Base-by-base conservation (phyloP, 2,797 vertebrate genomes). In the Australoheros facetus region DNA sequence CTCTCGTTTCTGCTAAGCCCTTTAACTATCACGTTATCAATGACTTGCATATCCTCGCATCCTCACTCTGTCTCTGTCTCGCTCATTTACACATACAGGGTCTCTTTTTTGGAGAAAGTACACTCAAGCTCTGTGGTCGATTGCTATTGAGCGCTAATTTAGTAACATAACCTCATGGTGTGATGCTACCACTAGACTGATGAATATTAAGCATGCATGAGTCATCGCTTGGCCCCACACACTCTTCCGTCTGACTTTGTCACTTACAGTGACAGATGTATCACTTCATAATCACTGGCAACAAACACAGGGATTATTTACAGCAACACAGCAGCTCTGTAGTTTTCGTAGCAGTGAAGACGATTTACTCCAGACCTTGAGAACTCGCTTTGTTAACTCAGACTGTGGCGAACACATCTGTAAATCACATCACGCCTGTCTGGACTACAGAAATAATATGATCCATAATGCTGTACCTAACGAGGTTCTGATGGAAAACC, bases 181-280 rank as follows among this genome's bases (percentile, higher is more conserved):
- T 62, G 85, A 84, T 55, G 73, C 83, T 55, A 78, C 82, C 51
- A 83, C 82, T 78, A 83, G 73, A 89, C 84, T 90, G 90, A 90
- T 92, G 87, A 89, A 92, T 92, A 92, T 88, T 83, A 90, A 93
- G 86, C 85, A 89, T 90, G 85, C 82, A 86, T 91, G 92, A 94
- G 77, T 92, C 93, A 92, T 92, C 84, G 57, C 66, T 62, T 66
- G 73, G 72, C 48, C 70, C 77, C 80, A 83, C 69, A 60, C 74
- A 48, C 55, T 71, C 78, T 74, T 66, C 75, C 70, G 64, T 51
- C 73, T 71, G 79, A 86, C 73, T 85, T 85, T 89, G 79, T 84
- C 85, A 82, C 82, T 82, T 81, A 73, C 39, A 64, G 70, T 81
- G 83, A 81, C 82, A 87, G 79, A 90, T 83, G 82, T 78, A 86